Base-by-base conservation (phyloP, 2,113 vertebrate species). In the Carlito syrichta region DNA sequence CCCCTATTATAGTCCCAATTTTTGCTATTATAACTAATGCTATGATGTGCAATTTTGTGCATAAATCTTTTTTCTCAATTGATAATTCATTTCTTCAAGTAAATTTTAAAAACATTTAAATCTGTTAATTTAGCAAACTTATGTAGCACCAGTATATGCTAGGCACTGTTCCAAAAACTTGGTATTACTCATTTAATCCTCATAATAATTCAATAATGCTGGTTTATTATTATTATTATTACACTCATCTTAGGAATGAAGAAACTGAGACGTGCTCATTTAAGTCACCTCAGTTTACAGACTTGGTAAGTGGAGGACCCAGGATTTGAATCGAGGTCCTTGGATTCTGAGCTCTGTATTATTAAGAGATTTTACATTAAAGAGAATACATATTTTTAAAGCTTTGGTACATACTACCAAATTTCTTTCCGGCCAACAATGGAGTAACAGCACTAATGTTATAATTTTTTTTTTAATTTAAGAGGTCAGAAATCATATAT, bases 91-190 rank as follows among this genome's bases (percentile, higher is more conserved):
- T 60, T 92, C 25, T 85, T 79, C 40, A 60, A 60, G 38, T 58
- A 63, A 94, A 43, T 73, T 43, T 88, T 91, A n/a, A 69, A 71
- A 89, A 78, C 25, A 48, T 40, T 74, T 85, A 5, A 54, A 63
- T 91, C 54, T 88, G 81, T 62, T 95, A 71, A 52, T 60, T 63
- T 91, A 85, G 35, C n/a, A 92, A 92, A 78, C 32, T 68, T n/a
- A 38, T 73, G 52, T 23, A 71, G 62, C 38, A 77, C 43, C 32
- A 73, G 40, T 63, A 12, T 43, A 22, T 88, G 54, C 63, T 32
- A 81, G 54, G 32, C 32, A 87, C 32, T 83, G 25, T 77, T 76
- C 85, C 40, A 73, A 85, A 56, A 84, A 60, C 8, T 43, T 78
- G 17, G 17, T 74, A 68, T 52, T 76, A n/a, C 25, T 90, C 8